These are phyloP conservation scores for Ypsolopha sequella DNA, from an alignment of 2,888 invertebrate species.

Conservation along the genomic window DNA sequence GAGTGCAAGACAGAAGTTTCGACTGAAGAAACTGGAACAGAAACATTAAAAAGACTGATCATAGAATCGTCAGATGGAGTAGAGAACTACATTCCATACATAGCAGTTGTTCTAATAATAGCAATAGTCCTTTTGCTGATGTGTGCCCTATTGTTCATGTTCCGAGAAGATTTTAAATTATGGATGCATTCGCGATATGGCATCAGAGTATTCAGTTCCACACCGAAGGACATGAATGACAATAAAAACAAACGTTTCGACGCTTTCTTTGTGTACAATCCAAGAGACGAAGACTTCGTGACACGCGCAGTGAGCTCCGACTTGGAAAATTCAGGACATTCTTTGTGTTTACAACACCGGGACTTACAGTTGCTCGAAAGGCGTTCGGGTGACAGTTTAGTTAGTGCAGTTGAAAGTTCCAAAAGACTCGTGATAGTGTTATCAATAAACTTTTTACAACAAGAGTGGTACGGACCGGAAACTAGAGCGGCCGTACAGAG, in stretches of 20 bases:
- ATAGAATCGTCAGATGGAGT: constrained; percentile 75
- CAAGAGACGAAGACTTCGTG: constrained; percentile 81
- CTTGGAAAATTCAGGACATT: constrained; percentile 75
- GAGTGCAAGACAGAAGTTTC: constrained; percentile 75
- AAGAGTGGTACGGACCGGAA: constrained; percentile 87
- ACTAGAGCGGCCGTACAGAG: constrained; percentile 85
- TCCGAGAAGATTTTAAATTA: constrained; percentile 81
- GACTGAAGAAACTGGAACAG: constrained; percentile 73
- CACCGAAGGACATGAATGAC: constrained; percentile 65
- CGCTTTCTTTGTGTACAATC: constrained; percentile 89
- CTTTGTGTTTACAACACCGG: constrained; percentile 77
- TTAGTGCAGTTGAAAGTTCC: constrained; percentile 70
- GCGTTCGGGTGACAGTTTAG: constrained; percentile 65
- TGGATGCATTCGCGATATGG: constrained; percentile 86
- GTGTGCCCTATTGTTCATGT: constrained; percentile 78
- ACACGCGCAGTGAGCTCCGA: constrained; percentile 78
- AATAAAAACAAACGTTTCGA: constrained; percentile 82
- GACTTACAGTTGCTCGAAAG: constrained; percentile 72
- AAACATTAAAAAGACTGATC: constrained; percentile 66
- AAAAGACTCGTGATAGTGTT: constrained; percentile 84
- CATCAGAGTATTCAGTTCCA: constrained; percentile 77
- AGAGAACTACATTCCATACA: constrained; percentile 80
- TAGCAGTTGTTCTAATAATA: constrained; percentile 78
- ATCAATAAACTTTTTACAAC: constrained; percentile 83
- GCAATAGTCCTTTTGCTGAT: constrained; percentile 77